Evolutionary conservation across 2,888 invertebrate genomes (phyloP), one percentile per base, ranked within the genome.

Genomic region (Papilio demoleus): DNA sequence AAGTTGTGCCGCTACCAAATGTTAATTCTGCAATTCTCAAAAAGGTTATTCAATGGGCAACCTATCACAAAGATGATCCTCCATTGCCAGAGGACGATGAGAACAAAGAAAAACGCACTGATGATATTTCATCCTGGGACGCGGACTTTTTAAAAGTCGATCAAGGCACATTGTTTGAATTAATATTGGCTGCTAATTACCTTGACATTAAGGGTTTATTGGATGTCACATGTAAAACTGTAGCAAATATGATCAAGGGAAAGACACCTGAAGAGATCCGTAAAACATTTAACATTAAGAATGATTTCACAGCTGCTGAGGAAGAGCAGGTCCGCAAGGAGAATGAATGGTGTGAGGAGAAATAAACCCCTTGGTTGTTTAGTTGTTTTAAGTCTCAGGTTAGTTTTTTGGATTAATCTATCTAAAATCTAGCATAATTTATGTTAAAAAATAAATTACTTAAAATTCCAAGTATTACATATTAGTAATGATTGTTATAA

Each of bases 101-200:
- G 84, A 98, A 97, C 87, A 98, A 98, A 86, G 98, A 99, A 83
- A 99, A 99, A 82, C 94, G 99, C n/a, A 99, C 99, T 0, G 99
- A 99, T 85, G 99, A 99, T 83, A 99, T 99, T 76, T 97, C 97
- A 27, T 98, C 98, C 0, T 99, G 99, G 99, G 99, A 99, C 93
- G 98, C 98, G 0, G 99, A 99, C 86, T 99, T 99, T 82, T 92
- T 99, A 9, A 99, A 99, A 94, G 99, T 99, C 38, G 99, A 99
- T 86, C 99, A 99, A 86, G 98, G 98, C 70, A 99, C 99, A 1
- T 92, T 99, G 14, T 99, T 99, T 85, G 99, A 99, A 91, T 92
- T 99, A 50, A 99, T 99, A 79, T 91, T 99, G 93, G 99, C 99
- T 61, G 99, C 99, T 9, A 99, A 99, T 88, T 99, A 99, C 85